Percentiles rank a stretch among this genome's conserved stretches.
These are phyloP conservation scores for Schlechtendalia chinensis DNA, from an alignment of 1,140 invertebrate genomes.

Conservation along the genomic window DNA sequence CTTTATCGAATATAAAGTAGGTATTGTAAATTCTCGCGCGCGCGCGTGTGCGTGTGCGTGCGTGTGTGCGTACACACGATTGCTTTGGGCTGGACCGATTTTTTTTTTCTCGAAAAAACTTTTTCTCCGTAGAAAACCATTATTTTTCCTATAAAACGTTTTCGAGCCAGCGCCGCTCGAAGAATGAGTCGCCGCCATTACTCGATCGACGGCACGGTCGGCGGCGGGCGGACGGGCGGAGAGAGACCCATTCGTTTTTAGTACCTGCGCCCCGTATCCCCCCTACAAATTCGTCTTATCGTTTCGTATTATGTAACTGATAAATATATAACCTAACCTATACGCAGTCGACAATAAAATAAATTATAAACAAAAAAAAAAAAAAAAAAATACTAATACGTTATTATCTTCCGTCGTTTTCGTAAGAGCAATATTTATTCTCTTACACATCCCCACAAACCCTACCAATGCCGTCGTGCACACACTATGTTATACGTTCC, in stretches of 20 bases:
- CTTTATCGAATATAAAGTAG: conserved; percentile 38
- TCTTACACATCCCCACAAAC: no score
- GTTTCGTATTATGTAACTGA: not conserved
- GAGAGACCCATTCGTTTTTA: not conserved
- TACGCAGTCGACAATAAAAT: no score
- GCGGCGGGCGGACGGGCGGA: not conserved
- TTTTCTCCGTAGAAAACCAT: not conserved
- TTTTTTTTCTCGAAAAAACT: not conserved
- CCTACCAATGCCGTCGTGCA: no score
- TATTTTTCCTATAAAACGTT: no score
- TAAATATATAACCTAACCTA: not conserved
- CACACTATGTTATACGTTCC: not conserved
- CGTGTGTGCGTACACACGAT: not conserved
- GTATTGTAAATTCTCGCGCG: conserved; percentile 8
- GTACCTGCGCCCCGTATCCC: no score
- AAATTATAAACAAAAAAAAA: no score
- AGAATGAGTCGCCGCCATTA: not conserved
- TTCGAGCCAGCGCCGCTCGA: no score
- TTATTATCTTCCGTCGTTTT: no score
- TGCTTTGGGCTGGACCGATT: not conserved
- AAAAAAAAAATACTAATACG: no score
- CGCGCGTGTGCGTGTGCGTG: not conserved
- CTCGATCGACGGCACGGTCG: not conserved
- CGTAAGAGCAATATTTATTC: no score
- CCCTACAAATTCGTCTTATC: conserved; percentile 9